These are phyloP conservation scores for Rostratula benghalensis DNA, from an alignment of 2,113 vertebrate genomes.

Conservation along the genomic window DNA sequence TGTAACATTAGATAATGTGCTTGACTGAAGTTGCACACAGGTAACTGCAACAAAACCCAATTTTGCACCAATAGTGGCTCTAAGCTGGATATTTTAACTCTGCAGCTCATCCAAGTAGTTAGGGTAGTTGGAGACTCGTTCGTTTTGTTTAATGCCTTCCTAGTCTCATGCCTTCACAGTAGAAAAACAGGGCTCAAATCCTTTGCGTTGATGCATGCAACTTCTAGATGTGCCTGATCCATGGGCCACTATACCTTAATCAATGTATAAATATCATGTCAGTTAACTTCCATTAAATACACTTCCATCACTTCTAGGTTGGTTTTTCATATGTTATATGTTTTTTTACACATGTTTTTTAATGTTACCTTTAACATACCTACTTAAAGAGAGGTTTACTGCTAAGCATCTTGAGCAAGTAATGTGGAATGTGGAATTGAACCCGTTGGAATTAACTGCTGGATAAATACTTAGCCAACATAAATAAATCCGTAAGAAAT, in stretches of 20 bases:
- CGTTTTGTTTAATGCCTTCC: not conserved
- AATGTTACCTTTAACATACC: not conserved
- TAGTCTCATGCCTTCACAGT: not conserved
- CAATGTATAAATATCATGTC: not conserved
- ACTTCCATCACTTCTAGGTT: not conserved
- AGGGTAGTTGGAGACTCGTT: not conserved
- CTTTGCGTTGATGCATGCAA: fast-evolving
- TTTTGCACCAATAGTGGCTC: not conserved
- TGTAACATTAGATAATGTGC: not conserved
- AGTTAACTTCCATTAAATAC: not conserved
- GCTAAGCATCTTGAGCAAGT: not conserved
- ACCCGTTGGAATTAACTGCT: not conserved
- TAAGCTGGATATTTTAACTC: not conserved
- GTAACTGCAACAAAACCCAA: not conserved
- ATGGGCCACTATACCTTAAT: fast-evolving
- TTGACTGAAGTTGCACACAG: not conserved
- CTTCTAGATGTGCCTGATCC: not conserved
- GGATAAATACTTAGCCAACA: not conserved
- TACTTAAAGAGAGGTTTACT: not conserved
- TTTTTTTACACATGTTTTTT: not conserved
- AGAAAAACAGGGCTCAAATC: not conserved
- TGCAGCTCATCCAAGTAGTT: not conserved
- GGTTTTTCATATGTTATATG: not conserved
- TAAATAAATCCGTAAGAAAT: not conserved
- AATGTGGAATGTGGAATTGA: not conserved